Evolutionary conservation across 2,888 invertebrate species (phyloP), one percentile per base, ranked within the genome.

Genomic region (Leucania comma): DNA sequence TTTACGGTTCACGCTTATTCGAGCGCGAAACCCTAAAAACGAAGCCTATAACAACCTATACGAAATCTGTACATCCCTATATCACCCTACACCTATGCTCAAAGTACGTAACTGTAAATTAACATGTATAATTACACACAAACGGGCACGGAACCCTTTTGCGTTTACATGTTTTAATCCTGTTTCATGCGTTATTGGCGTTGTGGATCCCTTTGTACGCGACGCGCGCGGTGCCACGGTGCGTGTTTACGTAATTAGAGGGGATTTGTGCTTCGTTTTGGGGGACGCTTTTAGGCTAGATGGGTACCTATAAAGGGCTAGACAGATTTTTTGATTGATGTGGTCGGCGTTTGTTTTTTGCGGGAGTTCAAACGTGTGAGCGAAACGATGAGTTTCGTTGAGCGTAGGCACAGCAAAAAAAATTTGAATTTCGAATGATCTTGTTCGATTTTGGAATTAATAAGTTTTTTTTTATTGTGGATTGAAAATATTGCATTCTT

Each of bases 101-200:
- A 79, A 79, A 66, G 83, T 76, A 78, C 68, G 75, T 80, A 76
- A 73, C 74, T 78, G 82, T 89, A 92, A 93, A 95, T 94, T 94
- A 94, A 93, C 94, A 92, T 90, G 90, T 92, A 93, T 94, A 94
- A 94, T 95, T 93, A 93, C 92, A 92, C 87, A 89, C 90, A 90
- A 89, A 90, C 87, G 86, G 82, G 85, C 84, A 87, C 90, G 88
- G 85, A 82, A 90, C 93, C 94, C 94, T 93, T 93, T 93, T 91
- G 85, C 93, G 92, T 94, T 94, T 95, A 93, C 94, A 94, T 94
- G 94, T 95, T 94, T 93, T 92, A 95, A 95, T 95, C 95, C 92
- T 92, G 94, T 95, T 95, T 93, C 94, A 95, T 95, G 95, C 95
- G 93, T 95, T 95, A 95, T 95, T 95, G 95, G 93, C 88, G 76